Evolutionary conservation across 2,113 vertebrate genomes (phyloP).

Genomic region (Eleginops maclovinus): DNA sequence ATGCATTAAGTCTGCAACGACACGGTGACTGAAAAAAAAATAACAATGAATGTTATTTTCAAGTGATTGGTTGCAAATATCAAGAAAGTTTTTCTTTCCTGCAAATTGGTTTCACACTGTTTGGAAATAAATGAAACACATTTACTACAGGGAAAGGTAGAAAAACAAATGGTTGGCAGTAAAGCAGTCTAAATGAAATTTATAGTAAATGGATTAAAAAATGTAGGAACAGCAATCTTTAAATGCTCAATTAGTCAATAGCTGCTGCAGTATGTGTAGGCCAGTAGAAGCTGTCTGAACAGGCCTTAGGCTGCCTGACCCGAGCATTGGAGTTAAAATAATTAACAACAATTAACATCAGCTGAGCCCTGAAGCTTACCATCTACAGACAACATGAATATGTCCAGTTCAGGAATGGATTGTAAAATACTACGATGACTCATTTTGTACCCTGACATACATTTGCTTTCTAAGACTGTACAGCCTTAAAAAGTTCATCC

Average conservation of each 20-base stretch:
- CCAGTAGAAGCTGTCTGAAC: conserved; percentile 15
- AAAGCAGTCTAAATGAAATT: conserved; percentile 21
- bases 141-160: background rate
- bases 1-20: background rate
- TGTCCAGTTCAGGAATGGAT: background rate
- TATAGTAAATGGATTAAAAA: conserved; percentile 31
- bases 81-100: background rate
- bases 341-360: conserved; percentile 57
- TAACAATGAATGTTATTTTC: conserved; percentile 3
- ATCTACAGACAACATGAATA: conserved; percentile 13
- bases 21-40: background rate
- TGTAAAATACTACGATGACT: conserved; percentile 1
- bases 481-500: background rate
- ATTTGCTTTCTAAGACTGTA: background rate
- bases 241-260: conserved; percentile 49
- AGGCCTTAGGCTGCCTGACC: conserved; percentile 45
- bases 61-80: background rate
- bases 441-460: background rate
- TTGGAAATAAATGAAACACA: background rate
- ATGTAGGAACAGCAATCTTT: conserved; percentile 40
- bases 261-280: conserved; percentile 13
- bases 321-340: conserved; percentile 44
- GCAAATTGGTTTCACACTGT: background rate
- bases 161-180: background rate
- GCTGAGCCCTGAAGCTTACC: conserved; percentile 22